Evolutionary conservation across 2,888 invertebrate genomes (phyloP), one percentile per base, ranked within the genome.

Genomic region (Cerastoderma edule): DNA sequence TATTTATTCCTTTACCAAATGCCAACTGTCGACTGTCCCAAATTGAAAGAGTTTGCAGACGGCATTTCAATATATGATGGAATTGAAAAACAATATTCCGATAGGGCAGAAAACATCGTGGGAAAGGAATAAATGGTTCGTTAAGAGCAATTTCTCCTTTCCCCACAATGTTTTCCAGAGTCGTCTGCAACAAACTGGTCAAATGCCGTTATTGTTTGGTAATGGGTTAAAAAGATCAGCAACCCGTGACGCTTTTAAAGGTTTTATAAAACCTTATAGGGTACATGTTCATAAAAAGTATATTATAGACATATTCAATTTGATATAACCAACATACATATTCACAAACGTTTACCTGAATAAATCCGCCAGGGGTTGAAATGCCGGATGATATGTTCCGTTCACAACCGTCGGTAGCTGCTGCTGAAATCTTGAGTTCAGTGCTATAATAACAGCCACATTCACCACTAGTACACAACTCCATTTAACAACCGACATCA

Each of bases 361-460:
- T 32, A 27, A n/a, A 2, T 50, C 50, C 1, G 66, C 66, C 4
- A 67, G 24, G 5, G 66, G 50, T 33, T 50, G 30, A 24, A 53
- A 67, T 5, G 66, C 66, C 1, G 66, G 66, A 27, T 67, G 66
- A 24, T 53, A 67, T 24, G n/a, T 22, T 32, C 66, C 66, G 53
- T 50, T 53, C 33, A 53, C 66, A 30, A 48, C 30, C 8, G 32
- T 27, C 6, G 53, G 66, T 13, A 67, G 53, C 10, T 33, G 64
- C 48, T 1, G 57, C 16, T 57, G 4, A 0, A 16, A 13, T 2
- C 19, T 57, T n/a, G 32, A 28, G 32, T 57, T 57, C 19, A 57
- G 57, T 32, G 28, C 33, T 22, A 33, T 28, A 28, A 28, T 33
- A 13, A 33, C 6, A 57, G 33, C 57, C 57, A 33, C 33, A 28